These are phyloP conservation scores for Neodiprion fabricii DNA, from an alignment of 1,140 invertebrate species.

Conservation along the genomic window DNA sequence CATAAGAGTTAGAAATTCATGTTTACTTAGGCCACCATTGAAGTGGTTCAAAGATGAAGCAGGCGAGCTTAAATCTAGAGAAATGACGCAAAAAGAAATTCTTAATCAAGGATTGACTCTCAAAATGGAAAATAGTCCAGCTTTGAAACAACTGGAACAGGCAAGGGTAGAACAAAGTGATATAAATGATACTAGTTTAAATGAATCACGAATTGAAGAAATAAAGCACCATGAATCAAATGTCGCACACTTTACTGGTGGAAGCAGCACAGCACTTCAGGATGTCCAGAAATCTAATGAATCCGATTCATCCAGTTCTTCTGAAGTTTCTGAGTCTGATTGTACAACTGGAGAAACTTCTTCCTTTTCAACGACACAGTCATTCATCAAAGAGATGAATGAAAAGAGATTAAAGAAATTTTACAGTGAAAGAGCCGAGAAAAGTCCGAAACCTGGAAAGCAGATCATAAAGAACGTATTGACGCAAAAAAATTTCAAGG, in stretches of 20 bases:
- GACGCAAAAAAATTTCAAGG: constrained; percentile 29
- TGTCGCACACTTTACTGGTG: background rate
- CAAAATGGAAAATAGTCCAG: background rate
- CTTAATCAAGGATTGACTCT: background rate
- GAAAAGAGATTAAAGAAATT: constrained; percentile 23
- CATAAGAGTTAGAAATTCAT: background rate
- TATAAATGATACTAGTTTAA: constrained; percentile 3
- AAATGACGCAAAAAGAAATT: background rate
- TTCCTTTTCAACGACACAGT: constrained; percentile 11
- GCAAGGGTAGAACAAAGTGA: background rate
- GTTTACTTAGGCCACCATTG: constrained; percentile 35
- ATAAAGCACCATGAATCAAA: background rate
- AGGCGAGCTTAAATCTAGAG: constrained; percentile 8
- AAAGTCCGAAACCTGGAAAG: constrained; percentile 27
- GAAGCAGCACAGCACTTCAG: background rate
- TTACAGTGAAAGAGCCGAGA: constrained; percentile 24
- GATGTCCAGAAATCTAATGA: constrained; percentile 14
- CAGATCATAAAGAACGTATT: constrained; percentile 39
- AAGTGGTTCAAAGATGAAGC: constrained; percentile 43
- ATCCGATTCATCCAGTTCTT: constrained; percentile 21
- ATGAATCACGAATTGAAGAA: background rate
- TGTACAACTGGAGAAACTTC: constrained; percentile 30
- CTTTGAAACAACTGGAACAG: background rate
- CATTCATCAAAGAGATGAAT: constrained; percentile 17
- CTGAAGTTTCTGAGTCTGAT: constrained; percentile 33